Conservation (phyloP, 1,140 invertebrate genomes). For the Odontomachus brunneus region DNA sequence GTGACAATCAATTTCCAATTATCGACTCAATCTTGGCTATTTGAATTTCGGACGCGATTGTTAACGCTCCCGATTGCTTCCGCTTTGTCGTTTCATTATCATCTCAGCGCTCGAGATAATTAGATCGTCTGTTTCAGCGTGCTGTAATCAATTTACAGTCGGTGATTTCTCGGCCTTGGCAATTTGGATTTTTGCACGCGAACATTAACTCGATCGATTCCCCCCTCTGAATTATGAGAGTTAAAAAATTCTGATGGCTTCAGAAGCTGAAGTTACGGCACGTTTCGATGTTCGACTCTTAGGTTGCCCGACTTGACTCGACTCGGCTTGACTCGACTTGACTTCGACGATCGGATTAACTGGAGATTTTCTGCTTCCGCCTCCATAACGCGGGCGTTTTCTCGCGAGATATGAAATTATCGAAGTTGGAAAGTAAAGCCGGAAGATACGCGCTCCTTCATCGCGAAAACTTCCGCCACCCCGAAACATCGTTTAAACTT, state of each 20-base stretch:
- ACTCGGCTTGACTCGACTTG: background rate
- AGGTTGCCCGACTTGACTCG: background rate
- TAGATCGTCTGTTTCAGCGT: background rate
- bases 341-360: conserved; percentile 49
- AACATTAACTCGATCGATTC: background rate
- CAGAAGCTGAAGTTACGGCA: background rate
- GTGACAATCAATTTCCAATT: too few relatives aligned
- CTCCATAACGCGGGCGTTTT: conserved; percentile 51
- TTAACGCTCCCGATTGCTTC: too few relatives aligned
- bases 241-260: background rate
- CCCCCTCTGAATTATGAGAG: background rate
- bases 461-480: conserved; percentile 47
- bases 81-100: background rate
- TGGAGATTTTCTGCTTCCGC: conserved; percentile 52
- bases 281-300: conserved; percentile 33
- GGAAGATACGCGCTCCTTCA: conserved; percentile 56
- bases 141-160: background rate
- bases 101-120: background rate
- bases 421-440: conserved; percentile 59
- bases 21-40: too few relatives aligned
- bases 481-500: conserved; percentile 59
- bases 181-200: background rate
- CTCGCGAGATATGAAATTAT: conserved; percentile 60
- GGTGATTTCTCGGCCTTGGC: background rate
- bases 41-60: too few relatives aligned